Evolutionary conservation across 2,797 vertebrate genomes (phyloP), one percentile per base, ranked within the genome.

Genomic region (Falco biarmicus): DNA sequence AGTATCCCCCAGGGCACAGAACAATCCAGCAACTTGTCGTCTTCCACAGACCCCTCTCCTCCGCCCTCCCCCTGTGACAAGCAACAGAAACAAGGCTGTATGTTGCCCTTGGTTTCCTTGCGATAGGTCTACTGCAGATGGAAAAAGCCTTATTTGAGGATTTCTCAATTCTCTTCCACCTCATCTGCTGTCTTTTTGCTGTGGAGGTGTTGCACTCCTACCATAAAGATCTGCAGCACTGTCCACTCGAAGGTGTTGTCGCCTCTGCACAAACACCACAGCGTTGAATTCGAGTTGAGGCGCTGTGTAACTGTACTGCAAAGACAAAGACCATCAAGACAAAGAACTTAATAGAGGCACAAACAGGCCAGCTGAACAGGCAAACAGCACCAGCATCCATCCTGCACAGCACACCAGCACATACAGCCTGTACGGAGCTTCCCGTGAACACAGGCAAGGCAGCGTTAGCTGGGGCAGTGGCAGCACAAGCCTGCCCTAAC

Each of bases 191-290:
- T 37, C 53, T 68, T 70, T 80, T 78, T 24, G 34, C 48, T 56
- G 26, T 57, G 56, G 51, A 70, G 57, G 41, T 15, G 29, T 56
- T 61, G 59, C 45, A n/a, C 16, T 87, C 98, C 51, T 97, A 99
- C 99, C 99, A 2, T 99, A 98, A 20, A 99, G 98, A 84, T 99
- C 98, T 9, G 98, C 98, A 79, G 98, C 96, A 34, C 99, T 99
- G 98, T 99, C 99, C 96, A 99, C 99, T 28, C 99, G 99, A 94
- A 99, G 99, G 57, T 97, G 98, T 96, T 97, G 98, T 6, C 98
- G 98, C 96, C 99, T 98, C 95, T 99, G 99, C 91, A 99, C 98
- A 31, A 99, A 99, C 82, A 99, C 98, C 97, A 98, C 98, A 63
- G 99, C 99, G 0, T 93, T 98, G 95, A 99, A 99, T 73, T 99